Evolutionary conservation across 2,888 invertebrate genomes (phyloP), one percentile per base, ranked within the genome.

Genomic region (Blera fallax): DNA sequence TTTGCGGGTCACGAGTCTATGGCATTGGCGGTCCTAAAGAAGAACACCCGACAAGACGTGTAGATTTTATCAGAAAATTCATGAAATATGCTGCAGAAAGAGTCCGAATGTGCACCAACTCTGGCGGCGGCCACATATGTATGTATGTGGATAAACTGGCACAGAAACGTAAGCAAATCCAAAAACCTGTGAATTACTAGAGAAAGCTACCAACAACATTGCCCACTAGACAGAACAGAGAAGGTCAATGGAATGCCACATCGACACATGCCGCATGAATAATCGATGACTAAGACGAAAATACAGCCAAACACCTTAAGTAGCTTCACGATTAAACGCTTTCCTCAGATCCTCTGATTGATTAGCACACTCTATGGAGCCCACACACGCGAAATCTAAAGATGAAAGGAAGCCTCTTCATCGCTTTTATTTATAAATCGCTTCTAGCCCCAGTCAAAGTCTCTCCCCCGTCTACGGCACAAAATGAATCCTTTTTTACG

Each of bases 211-310:
- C 1, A 34, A 10, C 8, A 34, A 2, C 6, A 34, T 34, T 14
- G 14, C 3, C 14, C 14, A 5, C 14, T 6, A 14, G 6, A 40
- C 3, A 40, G 14, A n/a, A 40, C 37, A 62, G 40, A 52, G 52
- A 52, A 29, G n/a, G 29, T 29, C 52, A 18, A 18, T 18, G 10
- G 0, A 45, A 45, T 45, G 18, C 18, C 8, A 18, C 45, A n/a
- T n/a, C n/a, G n/a, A n/a, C 4, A 14, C 18, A 8, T 2, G 7
- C 10, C 2, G 3, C 11, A 27, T 65, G 32, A 52, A 78, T 70
- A 78, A 78, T 60, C 67, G 70, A 78, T 78, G 70, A 78, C 60
- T 37, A 77, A 58, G 77, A 60, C 37, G 32, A 67, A 77, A 50
- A 60, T 56, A 48, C 27, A n/a, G 16, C 34, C 50, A 72, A n/a